Percentiles rank a stretch among this genome's conserved stretches.
phyloP scores from a whole-genome alignment of 2,797 vertebrate genomes.

The Labeo calbasu region DNA sequence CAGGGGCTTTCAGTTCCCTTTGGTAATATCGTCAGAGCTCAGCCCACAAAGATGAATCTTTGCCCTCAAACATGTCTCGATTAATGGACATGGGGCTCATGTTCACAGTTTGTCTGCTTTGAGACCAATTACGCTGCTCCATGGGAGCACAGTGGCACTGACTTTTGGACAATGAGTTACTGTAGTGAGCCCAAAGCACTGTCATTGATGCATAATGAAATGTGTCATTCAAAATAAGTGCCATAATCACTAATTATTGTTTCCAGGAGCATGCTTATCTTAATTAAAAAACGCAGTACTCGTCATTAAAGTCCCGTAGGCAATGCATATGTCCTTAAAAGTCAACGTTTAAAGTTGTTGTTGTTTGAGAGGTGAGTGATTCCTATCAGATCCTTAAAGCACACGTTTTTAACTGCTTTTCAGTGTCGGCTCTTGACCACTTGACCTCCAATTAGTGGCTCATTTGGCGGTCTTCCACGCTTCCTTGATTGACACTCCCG shows the following conservation, averaged over 20 bases:
- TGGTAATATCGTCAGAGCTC: not conserved
- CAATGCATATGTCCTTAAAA: conserved; percentile 6
- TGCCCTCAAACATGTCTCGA: conserved; percentile 18
- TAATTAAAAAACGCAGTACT: conserved; percentile 18
- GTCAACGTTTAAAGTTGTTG: not conserved
- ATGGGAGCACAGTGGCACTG: not conserved
- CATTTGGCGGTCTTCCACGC: conserved; percentile 2
- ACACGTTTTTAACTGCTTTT: conserved; percentile 13
- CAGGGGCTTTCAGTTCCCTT: conserved; percentile 11
- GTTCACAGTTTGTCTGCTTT: conserved; percentile 33
- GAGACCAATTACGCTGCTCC: conserved; percentile 26
- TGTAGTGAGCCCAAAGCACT: not conserved
- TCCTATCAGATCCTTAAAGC: not conserved
- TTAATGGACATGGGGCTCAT: conserved; percentile 15
- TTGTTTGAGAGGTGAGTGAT: not conserved
- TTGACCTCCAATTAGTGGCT: conserved; percentile 37
- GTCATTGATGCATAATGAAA: conserved; percentile 23
- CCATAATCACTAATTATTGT: conserved; percentile 25
- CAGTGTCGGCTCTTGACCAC: not conserved
- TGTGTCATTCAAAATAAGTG: conserved; percentile 27
- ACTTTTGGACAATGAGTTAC: conserved; percentile 7
- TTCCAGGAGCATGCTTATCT: not conserved
- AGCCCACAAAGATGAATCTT: not conserved
- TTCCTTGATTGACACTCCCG: conserved; percentile 16
- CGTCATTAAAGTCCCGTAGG: not conserved